phyloP scores from a whole-genome alignment of 2,888 invertebrate species.

The Eurytoma californica region DNA sequence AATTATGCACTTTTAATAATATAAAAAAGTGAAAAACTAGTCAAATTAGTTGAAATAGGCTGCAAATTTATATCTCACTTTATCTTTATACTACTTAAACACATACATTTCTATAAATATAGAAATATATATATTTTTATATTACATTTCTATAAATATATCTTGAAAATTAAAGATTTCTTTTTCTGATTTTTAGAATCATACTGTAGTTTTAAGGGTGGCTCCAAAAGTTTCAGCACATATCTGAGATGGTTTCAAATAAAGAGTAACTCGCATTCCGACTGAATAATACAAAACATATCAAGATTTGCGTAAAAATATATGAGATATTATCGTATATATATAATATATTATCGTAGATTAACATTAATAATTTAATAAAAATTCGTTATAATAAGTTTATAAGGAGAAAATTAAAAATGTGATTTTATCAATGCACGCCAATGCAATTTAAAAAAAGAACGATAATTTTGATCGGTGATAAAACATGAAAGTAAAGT shows the following conservation, averaged over 20 bases:
- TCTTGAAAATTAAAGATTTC: too few species aligned
- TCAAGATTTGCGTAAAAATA: conserved; percentile 64
- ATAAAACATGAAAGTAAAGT: background rate
- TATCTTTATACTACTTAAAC: too few species aligned
- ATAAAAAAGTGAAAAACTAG: too few species aligned
- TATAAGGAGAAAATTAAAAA: background rate
- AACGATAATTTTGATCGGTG: background rate
- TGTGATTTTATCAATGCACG: conserved; percentile 10
- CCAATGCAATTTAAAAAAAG: background rate
- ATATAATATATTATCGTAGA: conserved; percentile 20
- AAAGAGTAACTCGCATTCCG: conserved; percentile 60
- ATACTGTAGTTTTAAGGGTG: too few species aligned
- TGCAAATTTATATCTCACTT: too few species aligned
- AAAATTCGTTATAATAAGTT: conserved; percentile 48
- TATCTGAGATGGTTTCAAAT: conserved; percentile 60
- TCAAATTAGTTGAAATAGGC: too few species aligned
- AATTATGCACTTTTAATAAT: too few species aligned
- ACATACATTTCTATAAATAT: too few species aligned
- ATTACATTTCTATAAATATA: too few species aligned
- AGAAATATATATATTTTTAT: too few species aligned
- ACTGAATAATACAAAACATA: conserved; percentile 71
- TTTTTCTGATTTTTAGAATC: too few species aligned
- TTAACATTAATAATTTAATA: conserved; percentile 39
- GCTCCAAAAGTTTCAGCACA: conserved; percentile 23
- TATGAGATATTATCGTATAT: conserved; percentile 48